These are phyloP conservation scores for Florisuga fusca DNA, from an alignment of 2,797 vertebrate species.

Conservation along the genomic window DNA sequence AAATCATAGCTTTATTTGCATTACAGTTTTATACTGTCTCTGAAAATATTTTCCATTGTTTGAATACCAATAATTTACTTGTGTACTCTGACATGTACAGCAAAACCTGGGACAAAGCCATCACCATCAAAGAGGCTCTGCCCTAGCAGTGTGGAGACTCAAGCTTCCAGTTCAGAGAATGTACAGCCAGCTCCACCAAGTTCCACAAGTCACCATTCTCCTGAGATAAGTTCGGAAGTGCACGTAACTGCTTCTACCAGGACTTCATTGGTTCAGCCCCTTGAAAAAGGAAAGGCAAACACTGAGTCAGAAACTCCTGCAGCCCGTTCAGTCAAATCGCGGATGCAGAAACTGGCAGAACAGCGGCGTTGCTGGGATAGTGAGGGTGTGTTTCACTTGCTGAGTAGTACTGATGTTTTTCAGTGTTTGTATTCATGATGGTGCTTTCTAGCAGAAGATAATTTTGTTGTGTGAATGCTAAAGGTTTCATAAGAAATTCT, in stretches of 20 bases:
- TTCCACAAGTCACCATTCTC: background rate
- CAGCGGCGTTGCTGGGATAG: conserved; percentile 90
- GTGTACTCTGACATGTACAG: conserved; percentile 61
- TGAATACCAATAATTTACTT: conserved; percentile 7
- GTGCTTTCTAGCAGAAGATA: background rate
- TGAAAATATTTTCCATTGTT: background rate
- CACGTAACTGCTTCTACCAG: conserved; percentile 26
- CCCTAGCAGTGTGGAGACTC: conserved; percentile 79
- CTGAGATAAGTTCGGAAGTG: conserved; percentile 77
- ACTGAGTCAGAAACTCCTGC: conserved; percentile 7
- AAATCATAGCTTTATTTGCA: background rate
- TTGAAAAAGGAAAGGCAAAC: background rate
- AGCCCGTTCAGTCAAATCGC: conserved; percentile 83
- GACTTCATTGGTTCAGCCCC: background rate
- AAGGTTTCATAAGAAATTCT: background rate
- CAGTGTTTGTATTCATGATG: background rate
- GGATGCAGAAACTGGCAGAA: conserved; percentile 89
- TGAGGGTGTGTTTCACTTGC: conserved; percentile 56
- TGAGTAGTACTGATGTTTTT: background rate
- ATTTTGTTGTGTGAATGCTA: background rate
- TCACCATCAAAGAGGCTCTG: conserved; percentile 93
- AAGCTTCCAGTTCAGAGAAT: conserved; percentile 81
- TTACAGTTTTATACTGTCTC: background rate
- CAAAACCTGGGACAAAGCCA: conserved; percentile 85
- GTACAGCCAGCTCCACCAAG: conserved; percentile 67